phyloP scores from a whole-genome alignment of 2,113 vertebrate genomes.

The Anguilla japonica region DNA sequence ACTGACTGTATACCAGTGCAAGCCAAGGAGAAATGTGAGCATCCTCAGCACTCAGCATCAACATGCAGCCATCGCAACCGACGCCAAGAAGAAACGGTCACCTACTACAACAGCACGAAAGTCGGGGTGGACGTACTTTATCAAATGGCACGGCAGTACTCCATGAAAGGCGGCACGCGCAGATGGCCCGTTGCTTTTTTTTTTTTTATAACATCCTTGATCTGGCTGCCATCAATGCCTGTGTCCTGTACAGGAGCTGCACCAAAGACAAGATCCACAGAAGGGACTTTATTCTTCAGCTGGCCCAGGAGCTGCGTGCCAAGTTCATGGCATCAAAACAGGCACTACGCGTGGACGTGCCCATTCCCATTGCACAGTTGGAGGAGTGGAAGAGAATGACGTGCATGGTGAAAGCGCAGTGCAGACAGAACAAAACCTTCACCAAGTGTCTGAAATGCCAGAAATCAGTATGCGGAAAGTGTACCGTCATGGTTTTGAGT shows the following conservation, averaged over 20 bases:
- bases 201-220: slow-evolving; percentile 37
- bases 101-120: background rate
- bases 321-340: background rate
- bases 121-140: slow-evolving; percentile 26
- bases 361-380: background rate
- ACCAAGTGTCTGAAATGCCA: slow-evolving; percentile 19
- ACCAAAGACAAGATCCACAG: background rate
- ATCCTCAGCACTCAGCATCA: slow-evolving; percentile 19
- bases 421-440: background rate
- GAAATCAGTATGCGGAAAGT: slow-evolving; percentile 23
- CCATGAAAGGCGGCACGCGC: slow-evolving; percentile 12
- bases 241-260: slow-evolving; percentile 26
- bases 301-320: background rate
- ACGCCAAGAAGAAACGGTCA: background rate
- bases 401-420: background rate
- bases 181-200: slow-evolving; percentile 30
- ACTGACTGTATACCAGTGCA: slow-evolving; percentile 19
- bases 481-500: slow-evolving; percentile 12
- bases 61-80: background rate
- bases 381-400: background rate
- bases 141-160: slow-evolving; percentile 30
- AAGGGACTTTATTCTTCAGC: background rate
- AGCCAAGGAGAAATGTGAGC: background rate
- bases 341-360: background rate
- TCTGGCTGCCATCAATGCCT: slow-evolving; percentile 27